Base-by-base conservation (phyloP, 37 sponge, comb jelly and placozoan species). In the Tethya wilhelma region DNA sequence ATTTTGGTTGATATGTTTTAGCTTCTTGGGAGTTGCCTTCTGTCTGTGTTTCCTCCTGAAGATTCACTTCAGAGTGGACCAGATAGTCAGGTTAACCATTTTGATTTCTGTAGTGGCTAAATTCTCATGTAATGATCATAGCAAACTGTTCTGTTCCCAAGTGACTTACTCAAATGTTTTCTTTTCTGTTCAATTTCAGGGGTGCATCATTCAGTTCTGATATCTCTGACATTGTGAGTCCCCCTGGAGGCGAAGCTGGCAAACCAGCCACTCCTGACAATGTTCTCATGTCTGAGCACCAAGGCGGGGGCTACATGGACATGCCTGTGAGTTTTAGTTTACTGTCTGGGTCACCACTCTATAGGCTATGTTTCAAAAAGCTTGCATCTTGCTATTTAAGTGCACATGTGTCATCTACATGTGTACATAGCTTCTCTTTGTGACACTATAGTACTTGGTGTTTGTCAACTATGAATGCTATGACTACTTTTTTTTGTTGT, bases 281-380 rank as follows among this genome's bases (percentile, higher is more conserved):
- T 5, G 73, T 23, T 4, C 2, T 72, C 11, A 1, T 20, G 19
- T n/a, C 31, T 9, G n/a, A 45, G 31, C 37, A 30, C 34, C 78
- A 29, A n/a, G n/a, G n/a, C n/a, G n/a, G n/a, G n/a, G 59, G 56
- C 17, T 46, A 23, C 34, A 49, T 66, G 49, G 79, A 78, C 0
- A 14, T 66, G 34, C 53, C 79, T 26, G 79, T 78, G 34, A 77
- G 78, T 44, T 41, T 2, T n/a, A n/a, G n/a, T n/a, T n/a, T n/a
- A n/a, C n/a, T n/a, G n/a, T n/a, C n/a, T n/a, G n/a, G n/a, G n/a
- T n/a, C n/a, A n/a, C n/a, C n/a, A n/a, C n/a, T n/a, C n/a, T n/a
- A n/a, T n/a, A n/a, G n/a, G n/a, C n/a, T n/a, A n/a, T n/a, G n/a
- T n/a, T 23, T 43, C 5, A n/a, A 44, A n/a, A 44, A 20, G 19